phyloP scores from a whole-genome alignment of 2,113 vertebrate genomes.

The Odocoileus hemionus region DNA sequence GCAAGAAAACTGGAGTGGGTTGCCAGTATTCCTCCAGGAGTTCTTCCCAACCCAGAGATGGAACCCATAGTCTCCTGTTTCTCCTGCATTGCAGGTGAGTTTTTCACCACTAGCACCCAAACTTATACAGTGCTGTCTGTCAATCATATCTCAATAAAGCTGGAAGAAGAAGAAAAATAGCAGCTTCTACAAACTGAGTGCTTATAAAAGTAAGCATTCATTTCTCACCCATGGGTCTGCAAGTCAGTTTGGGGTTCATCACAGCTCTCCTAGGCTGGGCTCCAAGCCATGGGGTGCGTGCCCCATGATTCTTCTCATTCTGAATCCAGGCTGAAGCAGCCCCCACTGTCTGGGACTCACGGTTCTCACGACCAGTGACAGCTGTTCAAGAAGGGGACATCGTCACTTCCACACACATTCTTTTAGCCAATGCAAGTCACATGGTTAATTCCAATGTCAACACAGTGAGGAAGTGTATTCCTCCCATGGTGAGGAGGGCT shows the following conservation, averaged over 20 bases:
- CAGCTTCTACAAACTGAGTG: neutral
- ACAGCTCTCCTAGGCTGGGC: neutral
- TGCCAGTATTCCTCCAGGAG: neutral
- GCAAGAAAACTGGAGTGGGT: neutral
- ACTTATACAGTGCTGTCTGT: neutral
- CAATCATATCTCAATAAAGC: neutral
- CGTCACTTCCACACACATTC: neutral
- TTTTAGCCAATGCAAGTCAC: slow-evolving; percentile 11
- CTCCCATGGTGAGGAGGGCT: neutral
- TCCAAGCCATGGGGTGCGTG: neutral
- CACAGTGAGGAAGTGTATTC: slow-evolving; percentile 22
- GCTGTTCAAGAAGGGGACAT: slow-evolving; percentile 3
- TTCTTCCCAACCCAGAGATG: neutral
- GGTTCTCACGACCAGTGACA: neutral
- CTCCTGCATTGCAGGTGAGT: neutral
- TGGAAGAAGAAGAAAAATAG: neutral
- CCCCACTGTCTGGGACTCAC: neutral
- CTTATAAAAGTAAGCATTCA: neutral
- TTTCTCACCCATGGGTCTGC: neutral
- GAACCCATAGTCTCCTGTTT: neutral
- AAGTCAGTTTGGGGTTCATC: neutral
- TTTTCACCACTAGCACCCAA: neutral
- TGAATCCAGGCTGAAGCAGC: neutral
- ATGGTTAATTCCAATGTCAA: slow-evolving; percentile 38
- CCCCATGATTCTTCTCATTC: neutral